Evolutionary conservation across 2,888 invertebrate species (phyloP), one percentile per base, ranked within the genome.

Genomic region (Nemurella pictetii): DNA sequence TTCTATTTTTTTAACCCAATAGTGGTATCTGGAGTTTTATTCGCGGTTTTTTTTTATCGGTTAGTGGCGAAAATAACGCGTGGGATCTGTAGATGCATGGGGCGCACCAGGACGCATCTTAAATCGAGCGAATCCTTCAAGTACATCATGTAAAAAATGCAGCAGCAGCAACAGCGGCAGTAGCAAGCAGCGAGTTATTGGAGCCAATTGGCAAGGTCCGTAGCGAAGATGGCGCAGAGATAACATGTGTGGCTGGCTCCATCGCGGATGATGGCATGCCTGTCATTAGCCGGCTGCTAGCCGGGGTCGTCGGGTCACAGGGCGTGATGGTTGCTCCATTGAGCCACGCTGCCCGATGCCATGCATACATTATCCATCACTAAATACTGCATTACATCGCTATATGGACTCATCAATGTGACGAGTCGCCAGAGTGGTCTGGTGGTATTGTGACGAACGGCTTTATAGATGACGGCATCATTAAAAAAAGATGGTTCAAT

Each of bases 401-500:
- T n/a, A 55, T 12, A 55, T 55, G 20, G 55, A 55, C 15, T 55
- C 55, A 55, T 55, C 15, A 55, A 55, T 55, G 55, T 20, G 55
- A 55, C 20, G 55, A 55, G 55, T n/a, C n/a, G n/a, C n/a, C n/a
- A n/a, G n/a, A n/a, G n/a, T n/a, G n/a, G n/a, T n/a, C n/a, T n/a
- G 20, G 55, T 55, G 20, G 15, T 55, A 55, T 55, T 55, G 55
- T 55, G 55, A 55, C 20, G 55, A 20, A 55, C 20, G 55, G 20
- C 15, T 55, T 55, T 12, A 55, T 55, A n/a, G 27, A n/a, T 75
- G 75, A 75, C 28, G 75, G 26, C 75, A 75, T 75, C 75, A 75
- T 75, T 75, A 75, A 75, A 75, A 75, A 75, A 75, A 75, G 75
- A 75, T 75, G 12, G 4, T 75, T 75, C 55, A 55, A 55, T 55